A percentile compares a stretch with the other conserved stretches of the same genome.
phyloP scores from a whole-genome alignment of 2,113 vertebrate species.

The Tragelaphus scriptus region DNA sequence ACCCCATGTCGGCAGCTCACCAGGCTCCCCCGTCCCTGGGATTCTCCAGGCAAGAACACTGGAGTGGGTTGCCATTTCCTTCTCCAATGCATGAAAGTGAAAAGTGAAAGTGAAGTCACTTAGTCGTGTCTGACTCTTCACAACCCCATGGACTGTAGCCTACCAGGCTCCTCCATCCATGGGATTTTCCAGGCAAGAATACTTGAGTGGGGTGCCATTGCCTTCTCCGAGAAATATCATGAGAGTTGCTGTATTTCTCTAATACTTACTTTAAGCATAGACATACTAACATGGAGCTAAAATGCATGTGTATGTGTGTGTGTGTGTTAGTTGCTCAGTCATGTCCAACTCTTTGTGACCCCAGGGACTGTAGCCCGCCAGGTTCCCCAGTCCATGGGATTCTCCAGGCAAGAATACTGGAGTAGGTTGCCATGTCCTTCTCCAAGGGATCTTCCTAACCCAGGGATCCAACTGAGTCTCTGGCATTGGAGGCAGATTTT shows the following conservation, averaged over 20 bases:
- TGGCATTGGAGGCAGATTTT: neutral
- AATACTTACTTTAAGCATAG: neutral
- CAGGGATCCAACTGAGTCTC: neutral
- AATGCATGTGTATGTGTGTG: neutral
- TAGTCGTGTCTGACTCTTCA: no score
- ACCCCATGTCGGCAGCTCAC: no score
- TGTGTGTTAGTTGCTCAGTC: neutral
- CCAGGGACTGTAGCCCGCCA: neutral
- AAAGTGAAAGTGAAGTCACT: no score
- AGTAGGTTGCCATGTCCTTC: neutral
- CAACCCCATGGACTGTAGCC: no score
- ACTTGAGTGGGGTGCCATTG: no score
- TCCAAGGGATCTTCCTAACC: neutral
- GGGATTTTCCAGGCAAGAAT: no score
- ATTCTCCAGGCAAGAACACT: no score
- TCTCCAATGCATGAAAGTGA: no score
- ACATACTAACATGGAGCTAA: neutral
- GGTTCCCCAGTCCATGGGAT: neutral
- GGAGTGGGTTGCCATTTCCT: no score
- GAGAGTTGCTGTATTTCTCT: neutral
- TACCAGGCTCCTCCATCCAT: accelerated
- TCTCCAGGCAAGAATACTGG: neutral
- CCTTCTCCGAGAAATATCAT: neutral
- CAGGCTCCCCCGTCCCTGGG: accelerated
- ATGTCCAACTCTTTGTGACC: neutral